Evolutionary conservation across 2,797 vertebrate genomes (phyloP).

Genomic region (Leptodactylus fallax): DNA sequence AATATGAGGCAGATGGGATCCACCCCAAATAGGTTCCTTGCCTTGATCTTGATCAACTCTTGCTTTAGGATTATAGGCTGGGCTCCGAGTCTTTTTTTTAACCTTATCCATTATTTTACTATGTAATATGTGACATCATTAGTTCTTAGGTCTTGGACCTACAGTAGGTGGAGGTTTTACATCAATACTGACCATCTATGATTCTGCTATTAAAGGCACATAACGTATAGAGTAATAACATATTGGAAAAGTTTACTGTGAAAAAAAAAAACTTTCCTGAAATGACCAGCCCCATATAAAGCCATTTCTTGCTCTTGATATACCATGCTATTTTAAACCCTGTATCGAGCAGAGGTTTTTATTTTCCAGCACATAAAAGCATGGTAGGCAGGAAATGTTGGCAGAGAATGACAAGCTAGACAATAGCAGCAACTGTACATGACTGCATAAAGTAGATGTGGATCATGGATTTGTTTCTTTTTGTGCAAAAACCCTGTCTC

Average conservation of each 20-base stretch:
- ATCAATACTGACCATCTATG: too few relatives aligned
- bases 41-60: too few relatives aligned
- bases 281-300: neutral
- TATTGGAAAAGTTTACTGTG: neutral
- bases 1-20: too few relatives aligned
- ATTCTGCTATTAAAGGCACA: too few relatives aligned
- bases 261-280: neutral
- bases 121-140: too few relatives aligned
- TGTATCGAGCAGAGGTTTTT: constrained; percentile 5
- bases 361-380: constrained; percentile 28
- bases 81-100: too few relatives aligned
- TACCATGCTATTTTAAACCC: constrained; percentile 10
- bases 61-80: too few relatives aligned
- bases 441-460: constrained; percentile 8
- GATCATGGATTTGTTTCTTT: neutral
- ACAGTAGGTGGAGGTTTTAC: too few relatives aligned
- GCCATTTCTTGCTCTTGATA: neutral
- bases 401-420: constrained; percentile 21
- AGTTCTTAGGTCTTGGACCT: too few relatives aligned
- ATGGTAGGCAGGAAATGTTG: neutral
- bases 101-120: too few relatives aligned
- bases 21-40: too few relatives aligned
- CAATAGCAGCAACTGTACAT: constrained; percentile 22
- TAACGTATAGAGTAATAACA: neutral
- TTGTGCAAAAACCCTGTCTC: neutral